Percentiles rank a stretch among this genome's conserved stretches.
Evolutionary conservation across 1,140 invertebrate species (phyloP).

Genomic region (Bombus confusus): DNA sequence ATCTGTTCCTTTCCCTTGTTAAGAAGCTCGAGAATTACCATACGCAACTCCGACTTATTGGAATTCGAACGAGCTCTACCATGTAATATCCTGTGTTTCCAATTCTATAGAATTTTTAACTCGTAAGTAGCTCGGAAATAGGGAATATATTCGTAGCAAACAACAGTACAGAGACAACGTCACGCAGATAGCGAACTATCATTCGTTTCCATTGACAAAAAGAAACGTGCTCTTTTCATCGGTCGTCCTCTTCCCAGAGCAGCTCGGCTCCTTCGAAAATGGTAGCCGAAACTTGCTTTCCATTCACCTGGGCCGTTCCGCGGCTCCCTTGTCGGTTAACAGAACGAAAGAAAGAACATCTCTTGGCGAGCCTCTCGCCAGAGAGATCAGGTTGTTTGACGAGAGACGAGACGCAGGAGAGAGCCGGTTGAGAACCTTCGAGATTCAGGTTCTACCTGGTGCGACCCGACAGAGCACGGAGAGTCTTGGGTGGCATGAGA

Average conservation of each 20-base stretch:
- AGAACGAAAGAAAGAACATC: background rate
- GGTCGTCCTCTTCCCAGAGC: too few relatives aligned
- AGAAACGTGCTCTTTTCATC: background rate
- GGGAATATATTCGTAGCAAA: too few relatives aligned
- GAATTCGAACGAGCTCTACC: too few relatives aligned
- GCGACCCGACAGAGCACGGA: conserved; percentile 68
- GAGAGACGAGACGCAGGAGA: conserved; percentile 14
- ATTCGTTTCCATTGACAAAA: background rate
- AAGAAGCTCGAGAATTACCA: too few relatives aligned
- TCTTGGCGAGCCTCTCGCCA: background rate
- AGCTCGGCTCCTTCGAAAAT: background rate
- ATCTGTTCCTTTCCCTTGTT: too few relatives aligned
- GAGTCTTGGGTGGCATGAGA: conserved; percentile 76
- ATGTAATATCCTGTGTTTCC: too few relatives aligned
- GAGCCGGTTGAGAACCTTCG: conserved; percentile 78
- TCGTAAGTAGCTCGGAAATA: too few relatives aligned
- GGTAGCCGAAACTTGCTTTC: conserved; percentile 10
- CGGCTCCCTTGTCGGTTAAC: background rate
- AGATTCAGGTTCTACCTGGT: conserved; percentile 79
- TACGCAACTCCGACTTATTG: too few relatives aligned
- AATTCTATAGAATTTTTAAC: too few relatives aligned
- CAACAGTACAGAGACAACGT: too few relatives aligned
- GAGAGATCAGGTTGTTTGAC: conserved; percentile 27
- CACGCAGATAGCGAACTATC: too few relatives aligned
- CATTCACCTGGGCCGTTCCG: background rate